These are phyloP conservation scores for Channa maculata DNA, from an alignment of 2,113 vertebrate genomes.

Conservation along the genomic window DNA sequence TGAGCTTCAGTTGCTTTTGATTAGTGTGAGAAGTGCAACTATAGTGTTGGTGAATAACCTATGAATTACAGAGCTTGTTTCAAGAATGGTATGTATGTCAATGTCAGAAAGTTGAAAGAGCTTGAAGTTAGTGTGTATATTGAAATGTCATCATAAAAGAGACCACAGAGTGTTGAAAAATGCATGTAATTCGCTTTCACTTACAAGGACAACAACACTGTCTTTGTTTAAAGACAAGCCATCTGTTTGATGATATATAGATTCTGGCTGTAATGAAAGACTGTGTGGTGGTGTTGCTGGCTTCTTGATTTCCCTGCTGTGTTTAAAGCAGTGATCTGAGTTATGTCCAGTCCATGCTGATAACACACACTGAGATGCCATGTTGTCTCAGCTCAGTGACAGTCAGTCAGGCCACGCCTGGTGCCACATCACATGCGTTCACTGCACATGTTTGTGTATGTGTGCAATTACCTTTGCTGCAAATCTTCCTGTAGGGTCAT, in stretches of 20 bases:
- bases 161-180: neutral
- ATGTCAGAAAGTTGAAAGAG: neutral
- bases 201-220: slow-evolving; percentile 38
- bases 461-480: neutral
- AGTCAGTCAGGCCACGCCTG: slow-evolving; percentile 18
- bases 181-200: slow-evolving; percentile 23
- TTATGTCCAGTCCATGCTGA: slow-evolving; percentile 59
- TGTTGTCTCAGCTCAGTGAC: slow-evolving; percentile 31
- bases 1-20: slow-evolving; percentile 10
- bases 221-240: slow-evolving; percentile 67
- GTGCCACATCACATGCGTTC: slow-evolving; percentile 10
- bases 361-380: slow-evolving; percentile 34
- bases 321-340: slow-evolving; percentile 59
- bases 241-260: slow-evolving; percentile 75
- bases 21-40: slow-evolving; percentile 9
- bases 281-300: slow-evolving; percentile 23
- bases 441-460: neutral
- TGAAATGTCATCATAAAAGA: slow-evolving; percentile 38
- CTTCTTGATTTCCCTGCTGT: slow-evolving; percentile 49
- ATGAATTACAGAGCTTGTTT: slow-evolving; percentile 6
- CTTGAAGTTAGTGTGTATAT: slow-evolving; percentile 14
- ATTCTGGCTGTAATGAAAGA: slow-evolving; percentile 69
- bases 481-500: slow-evolving; percentile 23
- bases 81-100: neutral
- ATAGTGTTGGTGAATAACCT: neutral